Evolutionary conservation across 2,888 invertebrate species (phyloP).

Genomic region (Dimorphilus gyrociliatus): DNA sequence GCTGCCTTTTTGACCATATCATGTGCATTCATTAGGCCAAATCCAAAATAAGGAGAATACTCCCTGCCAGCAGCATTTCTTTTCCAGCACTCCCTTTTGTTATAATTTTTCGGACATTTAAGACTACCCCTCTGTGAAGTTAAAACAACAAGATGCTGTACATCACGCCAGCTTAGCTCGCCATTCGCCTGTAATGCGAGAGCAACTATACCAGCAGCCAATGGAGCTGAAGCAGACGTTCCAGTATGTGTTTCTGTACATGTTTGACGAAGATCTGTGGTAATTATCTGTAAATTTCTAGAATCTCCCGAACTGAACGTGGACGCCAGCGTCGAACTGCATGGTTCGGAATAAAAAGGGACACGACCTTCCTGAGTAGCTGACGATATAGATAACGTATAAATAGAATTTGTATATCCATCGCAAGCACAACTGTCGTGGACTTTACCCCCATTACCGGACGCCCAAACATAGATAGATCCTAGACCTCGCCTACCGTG

Average conservation of each 20-base stretch:
- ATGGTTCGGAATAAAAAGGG: constrained; percentile 74
- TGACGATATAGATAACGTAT: constrained; percentile 71
- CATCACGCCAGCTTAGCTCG: not conserved
- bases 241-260: constrained; percentile 77
- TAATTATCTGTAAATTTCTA: constrained; percentile 64
- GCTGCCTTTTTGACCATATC: constrained; percentile 77
- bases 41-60: constrained; percentile 93
- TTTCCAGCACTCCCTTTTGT: too few species aligned
- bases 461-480: constrained; percentile 75
- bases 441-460: constrained; percentile 69
- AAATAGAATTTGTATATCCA: constrained; percentile 66
- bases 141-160: not conserved
- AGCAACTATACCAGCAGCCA: constrained; percentile 76
- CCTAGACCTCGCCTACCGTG: constrained; percentile 59
- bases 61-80: too few species aligned
- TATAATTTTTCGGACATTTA: too few species aligned
- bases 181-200: constrained; percentile 63
- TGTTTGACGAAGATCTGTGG: constrained; percentile 52
- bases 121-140: not conserved
- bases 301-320: constrained; percentile 69
- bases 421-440: constrained; percentile 80
- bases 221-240: constrained; percentile 76
- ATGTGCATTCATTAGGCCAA: constrained; percentile 84
- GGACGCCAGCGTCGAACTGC: constrained; percentile 63
- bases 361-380: constrained; percentile 53